These are phyloP conservation scores for Perca fluviatilis DNA, from an alignment of 2,113 vertebrate genomes.

Conservation along the genomic window DNA sequence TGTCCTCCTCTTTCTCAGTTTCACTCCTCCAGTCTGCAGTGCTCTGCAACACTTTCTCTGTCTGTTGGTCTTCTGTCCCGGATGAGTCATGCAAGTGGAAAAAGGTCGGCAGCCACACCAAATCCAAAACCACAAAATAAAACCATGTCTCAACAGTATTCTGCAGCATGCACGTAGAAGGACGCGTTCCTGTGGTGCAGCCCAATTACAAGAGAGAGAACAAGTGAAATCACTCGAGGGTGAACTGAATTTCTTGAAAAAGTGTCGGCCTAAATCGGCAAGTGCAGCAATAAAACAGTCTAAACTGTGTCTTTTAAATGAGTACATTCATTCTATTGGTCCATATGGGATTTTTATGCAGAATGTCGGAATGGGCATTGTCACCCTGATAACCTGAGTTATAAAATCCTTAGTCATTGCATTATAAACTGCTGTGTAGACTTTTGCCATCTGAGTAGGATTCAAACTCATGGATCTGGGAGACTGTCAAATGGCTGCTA, in stretches of 20 bases:
- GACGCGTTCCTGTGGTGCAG: background rate
- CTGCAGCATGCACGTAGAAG: background rate
- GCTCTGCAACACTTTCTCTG: background rate
- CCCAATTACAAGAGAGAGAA: background rate
- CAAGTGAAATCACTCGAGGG: background rate
- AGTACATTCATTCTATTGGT: background rate
- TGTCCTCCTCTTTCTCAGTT: conserved; percentile 9
- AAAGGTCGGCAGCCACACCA: background rate
- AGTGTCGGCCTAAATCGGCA: background rate
- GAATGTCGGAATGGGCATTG: too few species aligned
- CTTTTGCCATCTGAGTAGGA: too few species aligned
- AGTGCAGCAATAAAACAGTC: background rate
- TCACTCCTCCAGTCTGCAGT: conserved; percentile 6
- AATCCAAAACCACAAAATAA: background rate
- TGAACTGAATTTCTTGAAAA: background rate
- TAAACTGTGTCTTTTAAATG: background rate
- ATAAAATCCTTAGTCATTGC: too few species aligned
- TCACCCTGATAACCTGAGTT: too few species aligned
- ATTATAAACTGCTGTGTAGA: too few species aligned
- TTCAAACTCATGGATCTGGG: too few species aligned
- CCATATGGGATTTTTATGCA: too few species aligned
- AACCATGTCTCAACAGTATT: background rate
- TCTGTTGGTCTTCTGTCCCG: conserved; percentile 15
- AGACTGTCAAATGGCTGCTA: too few species aligned
- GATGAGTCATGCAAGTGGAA: conserved; percentile 29